Evolutionary conservation across 2,797 vertebrate genomes (phyloP), one percentile per base, ranked within the genome.

Genomic region (Serranus cabrilla): DNA sequence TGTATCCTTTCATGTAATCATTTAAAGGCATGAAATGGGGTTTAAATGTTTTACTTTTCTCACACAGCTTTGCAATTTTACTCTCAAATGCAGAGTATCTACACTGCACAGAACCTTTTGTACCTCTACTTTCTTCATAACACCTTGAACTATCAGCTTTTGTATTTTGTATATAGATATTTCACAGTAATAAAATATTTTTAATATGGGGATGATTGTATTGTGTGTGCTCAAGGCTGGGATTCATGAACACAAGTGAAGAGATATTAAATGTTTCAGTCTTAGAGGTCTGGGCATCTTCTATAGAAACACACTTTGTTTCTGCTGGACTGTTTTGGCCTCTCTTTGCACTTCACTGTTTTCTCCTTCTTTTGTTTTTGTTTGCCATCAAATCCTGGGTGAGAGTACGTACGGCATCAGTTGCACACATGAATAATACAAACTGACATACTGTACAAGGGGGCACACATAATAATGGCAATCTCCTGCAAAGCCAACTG

Each of bases 391-490:
- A 74, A 49, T 71, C 34, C 2, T 7, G 1, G 55, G 20, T 43
- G 39, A 75, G 11, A 56, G 40, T 18, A 40, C 62, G 47, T 13
- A 17, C 20, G 2, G 4, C 43, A 17, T 64, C 21, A 31, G 1
- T 43, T 74, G 45, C n/a, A 27, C 23, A 42, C 18, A 73, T 68
- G 34, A 18, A 37, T 52, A 61, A 71, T 50, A n/a, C 50, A 69
- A 42, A 3, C 14, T 65, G 39, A 37, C 61, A 12, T 5, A 25
- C 34, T 34, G 34, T 34, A 6, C 55, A 82, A 75, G 34, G 18
- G 2, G 12, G 31, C 40, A 40, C 23, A 50, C 18, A 39, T 45
- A 51, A 40, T 56, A 64, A 46, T 49, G 11, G 23, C 18, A 56
- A 18, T 43, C 43, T 43, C 13, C 13, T 2, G 34, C 12, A 58